A percentile compares a stretch with the other conserved stretches of the same genome.
These are phyloP conservation scores for Smittia aterrima DNA, from an alignment of 2,888 invertebrate species.

Conservation along the genomic window DNA sequence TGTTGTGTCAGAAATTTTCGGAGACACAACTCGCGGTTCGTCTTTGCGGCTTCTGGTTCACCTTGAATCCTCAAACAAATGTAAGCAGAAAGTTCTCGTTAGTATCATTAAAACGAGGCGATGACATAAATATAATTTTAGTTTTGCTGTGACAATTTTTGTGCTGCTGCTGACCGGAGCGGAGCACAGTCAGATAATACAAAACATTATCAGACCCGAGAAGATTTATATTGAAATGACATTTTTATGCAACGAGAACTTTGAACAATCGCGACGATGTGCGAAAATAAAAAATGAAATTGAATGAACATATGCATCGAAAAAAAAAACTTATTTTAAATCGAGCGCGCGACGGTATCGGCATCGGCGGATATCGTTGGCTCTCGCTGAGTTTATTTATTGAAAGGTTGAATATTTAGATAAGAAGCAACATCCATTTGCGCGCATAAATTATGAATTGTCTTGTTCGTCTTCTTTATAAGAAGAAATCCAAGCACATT, in stretches of 20 bases:
- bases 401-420: not conserved
- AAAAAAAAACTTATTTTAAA: not conserved
- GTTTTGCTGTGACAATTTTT: constrained; percentile 24
- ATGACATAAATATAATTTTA: constrained; percentile 21
- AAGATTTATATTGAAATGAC: constrained; percentile 23
- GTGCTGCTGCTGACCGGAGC: constrained; percentile 5
- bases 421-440: constrained; percentile 8
- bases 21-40: no score
- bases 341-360: no score
- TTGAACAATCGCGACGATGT: not conserved
- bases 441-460: not conserved
- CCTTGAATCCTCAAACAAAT: no score
- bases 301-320: not conserved
- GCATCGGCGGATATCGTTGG: not conserved
- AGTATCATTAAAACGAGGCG: not conserved
- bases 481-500: not conserved
- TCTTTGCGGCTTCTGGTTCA: no score
- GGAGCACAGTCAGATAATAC: not conserved
- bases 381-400: not conserved
- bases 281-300: constrained; percentile 8
- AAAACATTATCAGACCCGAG: constrained; percentile 24
- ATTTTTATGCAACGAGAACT: not conserved
- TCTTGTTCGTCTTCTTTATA: not conserved
- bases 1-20: not conserved
- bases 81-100: constrained; percentile 1